Evolutionary conservation across 2,888 invertebrate species (phyloP), one percentile per base, ranked within the genome.

Genomic region (Lysandra coridon): DNA sequence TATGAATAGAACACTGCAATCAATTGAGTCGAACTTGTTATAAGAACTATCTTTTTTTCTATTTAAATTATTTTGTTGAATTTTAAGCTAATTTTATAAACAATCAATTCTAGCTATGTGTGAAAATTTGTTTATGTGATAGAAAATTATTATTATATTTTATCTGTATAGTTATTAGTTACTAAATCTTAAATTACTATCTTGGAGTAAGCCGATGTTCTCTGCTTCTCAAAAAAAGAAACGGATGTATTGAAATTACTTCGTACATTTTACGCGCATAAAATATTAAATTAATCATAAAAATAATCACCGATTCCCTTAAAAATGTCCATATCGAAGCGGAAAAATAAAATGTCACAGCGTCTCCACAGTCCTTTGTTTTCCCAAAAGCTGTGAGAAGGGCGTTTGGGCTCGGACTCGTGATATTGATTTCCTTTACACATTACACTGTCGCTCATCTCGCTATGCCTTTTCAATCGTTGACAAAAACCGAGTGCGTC

Each of bases 391-490:
- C 85, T 85, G 87, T 87, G 88, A 87, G 88, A 87, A 87, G 89
- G 89, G 90, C 82, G 83, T 79, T 81, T 49, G 81, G 81, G 80
- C 88, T 88, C 88, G 87, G 86, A 85, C 86, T 84, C 84, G 84
- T 84, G 85, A 85, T 92, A 92, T 92, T 92, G 92, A 92, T 92
- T 92, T 92, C 89, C 89, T 90, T 90, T 90, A 90, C 86, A 87
- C 88, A 86, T 82, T 80, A 80, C 83, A 84, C 84, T 81, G 83
- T 82, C 83, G 82, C 81, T 81, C 82, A 81, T 82, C 84, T 81
- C 81, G 77, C 30, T 49, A 60, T 81, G 79, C 80, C 82, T 33
- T 76, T 76, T 76, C 76, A 76, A 76, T 76, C 14, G 33, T 33
- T 69, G 69, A 69, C 69, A 69, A 69, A 62, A 69, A 69, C 33